phyloP scores from a whole-genome alignment of 2,113 vertebrate genomes.

The Cyphomyrus plagiostoma region DNA sequence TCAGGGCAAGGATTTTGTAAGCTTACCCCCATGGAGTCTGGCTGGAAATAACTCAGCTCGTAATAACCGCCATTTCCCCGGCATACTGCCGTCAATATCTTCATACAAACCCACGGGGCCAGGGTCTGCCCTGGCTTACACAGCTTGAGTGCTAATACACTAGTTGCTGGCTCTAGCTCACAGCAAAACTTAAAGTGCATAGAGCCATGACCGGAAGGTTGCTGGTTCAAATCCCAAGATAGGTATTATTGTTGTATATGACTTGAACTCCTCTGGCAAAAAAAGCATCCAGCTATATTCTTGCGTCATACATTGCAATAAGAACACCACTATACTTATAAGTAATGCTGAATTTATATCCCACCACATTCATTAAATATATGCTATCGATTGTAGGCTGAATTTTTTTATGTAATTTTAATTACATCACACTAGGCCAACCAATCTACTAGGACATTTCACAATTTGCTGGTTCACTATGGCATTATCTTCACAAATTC shows the following conservation, averaged over 20 bases:
- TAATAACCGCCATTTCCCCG: background rate
- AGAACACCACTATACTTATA: background rate
- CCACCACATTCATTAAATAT: background rate
- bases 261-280: background rate
- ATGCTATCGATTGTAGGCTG: background rate
- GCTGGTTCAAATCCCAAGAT: background rate
- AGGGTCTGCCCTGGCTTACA: background rate
- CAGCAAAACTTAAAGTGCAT: background rate
- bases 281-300: background rate
- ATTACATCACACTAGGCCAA: background rate
- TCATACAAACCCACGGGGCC: background rate
- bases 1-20: background rate
- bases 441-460: background rate
- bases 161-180: background rate
- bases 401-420: background rate
- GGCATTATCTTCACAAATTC: background rate
- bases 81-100: background rate
- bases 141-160: background rate
- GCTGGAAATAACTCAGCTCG: background rate
- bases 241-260: background rate
- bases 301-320: background rate
- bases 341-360: background rate
- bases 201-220: background rate
- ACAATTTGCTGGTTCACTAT: background rate
- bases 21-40: background rate